Evolutionary conservation across 2,888 invertebrate genomes (phyloP), one percentile per base, ranked within the genome.

Genomic region (Balanococcus diminutus): DNA sequence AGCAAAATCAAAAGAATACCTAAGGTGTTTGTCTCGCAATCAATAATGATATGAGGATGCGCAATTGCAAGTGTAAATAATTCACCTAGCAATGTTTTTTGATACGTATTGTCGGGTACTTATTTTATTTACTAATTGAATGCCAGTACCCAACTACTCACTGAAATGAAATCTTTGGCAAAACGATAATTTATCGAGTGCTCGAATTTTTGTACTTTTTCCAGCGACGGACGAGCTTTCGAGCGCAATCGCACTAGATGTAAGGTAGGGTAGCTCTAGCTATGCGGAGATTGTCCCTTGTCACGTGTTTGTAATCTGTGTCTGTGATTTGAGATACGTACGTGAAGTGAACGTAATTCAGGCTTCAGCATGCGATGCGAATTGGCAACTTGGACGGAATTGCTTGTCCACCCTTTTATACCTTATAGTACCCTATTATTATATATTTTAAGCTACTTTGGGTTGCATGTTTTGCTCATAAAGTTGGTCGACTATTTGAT

Each of bases 41-140:
- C 75, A 79, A 79, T 79, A 79, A 79, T 79, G 75, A 79, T 36
- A 22, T 16, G 75, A 79, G 75, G 75, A 79, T 79, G 75, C 75
- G 75, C 75, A 79, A 79, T 32, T 79, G 75, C 36, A 32, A 79
- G 19, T 36, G 75, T 79, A 79, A 36, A 36, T 79, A 79, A 79
- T 79, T 79, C 75, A 79, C 31, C 1, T n/a, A 36, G 28, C n/a
- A 36, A 67, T 32, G 32, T n/a, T 19, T 79, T n/a, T n/a, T n/a
- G n/a, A n/a, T n/a, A n/a, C 16, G 75, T 79, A 79, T 79, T 36
- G 75, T 19, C n/a, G 19, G 25, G 5, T 79, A 16, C 16, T 79
- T 28, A 36, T 79, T 32, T 79, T 79, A 79, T 79, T 36, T 9
- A 14, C 75, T 36, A 36, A 36, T 79, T 31, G 31, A 36, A 36